phyloP scores from a whole-genome alignment of 2,113 vertebrate species.

The Anarhynchus alexandrinus region DNA sequence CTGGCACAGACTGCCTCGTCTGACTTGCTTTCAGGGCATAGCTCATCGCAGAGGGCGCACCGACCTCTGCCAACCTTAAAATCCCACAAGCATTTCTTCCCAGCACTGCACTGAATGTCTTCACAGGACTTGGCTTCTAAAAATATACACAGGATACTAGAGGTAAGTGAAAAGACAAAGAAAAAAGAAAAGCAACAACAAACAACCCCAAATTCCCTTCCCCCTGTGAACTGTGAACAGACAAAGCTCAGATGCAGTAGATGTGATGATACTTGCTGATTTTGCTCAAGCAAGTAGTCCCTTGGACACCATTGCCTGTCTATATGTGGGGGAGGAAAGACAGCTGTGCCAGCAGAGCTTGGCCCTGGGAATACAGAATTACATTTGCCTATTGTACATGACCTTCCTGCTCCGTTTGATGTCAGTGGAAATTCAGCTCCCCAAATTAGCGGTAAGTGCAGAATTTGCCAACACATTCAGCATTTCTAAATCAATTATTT shows the following conservation, averaged over 20 bases:
- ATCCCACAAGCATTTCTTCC: constrained; percentile 98
- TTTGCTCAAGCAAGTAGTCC: neutral
- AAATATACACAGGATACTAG: constrained; percentile 55
- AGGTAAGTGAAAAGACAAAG: constrained; percentile 44
- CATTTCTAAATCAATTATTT: constrained; percentile 20
- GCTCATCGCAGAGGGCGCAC: constrained; percentile 88
- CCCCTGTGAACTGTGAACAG: neutral
- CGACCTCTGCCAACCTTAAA: constrained; percentile 90
- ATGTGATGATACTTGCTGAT: neutral
- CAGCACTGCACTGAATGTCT: constrained; percentile 91
- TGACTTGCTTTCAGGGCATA: constrained; percentile 88
- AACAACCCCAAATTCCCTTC: neutral
- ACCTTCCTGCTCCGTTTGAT: neutral
- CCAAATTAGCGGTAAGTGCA: neutral
- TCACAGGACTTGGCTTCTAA: constrained; percentile 98
- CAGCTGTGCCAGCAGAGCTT: constrained; percentile 32
- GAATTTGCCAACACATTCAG: constrained; percentile 2
- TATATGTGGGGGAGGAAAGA: neutral
- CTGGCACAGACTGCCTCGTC: constrained; percentile 96
- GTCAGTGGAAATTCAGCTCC: neutral
- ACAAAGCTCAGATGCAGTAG: neutral
- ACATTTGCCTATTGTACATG: neutral
- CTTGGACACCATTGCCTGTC: neutral
- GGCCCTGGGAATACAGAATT: constrained; percentile 24
- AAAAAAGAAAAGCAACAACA: neutral